These are phyloP conservation scores for Lepilemur septentrionalis DNA, from an alignment of 2,797 vertebrate genomes.

Conservation along the genomic window DNA sequence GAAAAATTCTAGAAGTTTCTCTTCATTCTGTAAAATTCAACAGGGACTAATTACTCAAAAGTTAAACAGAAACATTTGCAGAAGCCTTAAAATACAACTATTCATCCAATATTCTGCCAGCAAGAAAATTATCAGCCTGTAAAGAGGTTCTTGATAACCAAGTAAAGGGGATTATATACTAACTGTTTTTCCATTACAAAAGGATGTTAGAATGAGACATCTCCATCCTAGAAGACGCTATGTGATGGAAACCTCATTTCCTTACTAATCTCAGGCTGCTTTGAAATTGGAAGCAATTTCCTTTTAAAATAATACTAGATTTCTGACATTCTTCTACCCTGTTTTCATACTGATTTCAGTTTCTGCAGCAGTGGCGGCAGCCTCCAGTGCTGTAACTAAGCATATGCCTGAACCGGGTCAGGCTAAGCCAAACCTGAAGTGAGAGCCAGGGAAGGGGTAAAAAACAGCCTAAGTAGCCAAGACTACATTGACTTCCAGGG, in stretches of 20 bases:
- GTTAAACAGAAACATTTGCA: not conserved
- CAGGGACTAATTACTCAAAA: not conserved
- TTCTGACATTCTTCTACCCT: not conserved
- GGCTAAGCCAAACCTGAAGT: not conserved
- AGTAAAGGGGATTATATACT: not conserved
- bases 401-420: not conserved
- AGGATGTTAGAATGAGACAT: not conserved
- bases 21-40: not conserved
- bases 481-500: not conserved
- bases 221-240: not conserved
- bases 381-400: not conserved
- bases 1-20: not conserved
- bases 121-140: not conserved
- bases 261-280: not conserved
- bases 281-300: constrained; percentile 32
- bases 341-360: not conserved
- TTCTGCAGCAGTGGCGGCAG: not conserved
- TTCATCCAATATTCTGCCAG: not conserved
- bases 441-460: not conserved
- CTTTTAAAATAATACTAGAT: constrained; percentile 1
- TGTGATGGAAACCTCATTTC: not conserved
- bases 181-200: constrained; percentile 5
- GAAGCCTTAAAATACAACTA: not conserved
- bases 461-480: not conserved
- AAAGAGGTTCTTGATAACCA: not conserved